Evolutionary conservation across 2,888 invertebrate species (phyloP).

Genomic region (Lamellibrachia columna): DNA sequence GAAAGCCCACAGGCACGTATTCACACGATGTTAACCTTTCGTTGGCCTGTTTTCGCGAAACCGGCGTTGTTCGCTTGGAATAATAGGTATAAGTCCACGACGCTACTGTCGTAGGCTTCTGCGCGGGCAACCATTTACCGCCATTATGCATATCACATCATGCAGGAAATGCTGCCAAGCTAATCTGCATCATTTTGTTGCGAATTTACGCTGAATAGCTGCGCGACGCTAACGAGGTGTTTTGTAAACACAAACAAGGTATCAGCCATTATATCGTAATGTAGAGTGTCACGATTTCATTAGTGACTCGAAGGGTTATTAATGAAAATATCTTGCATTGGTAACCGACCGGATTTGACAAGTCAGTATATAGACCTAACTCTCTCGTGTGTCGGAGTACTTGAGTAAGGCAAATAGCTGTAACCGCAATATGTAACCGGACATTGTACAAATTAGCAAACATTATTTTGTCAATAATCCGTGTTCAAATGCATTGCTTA

Average conservation of each 20-base stretch:
- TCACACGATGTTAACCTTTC: not conserved
- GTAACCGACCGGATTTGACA: not conserved
- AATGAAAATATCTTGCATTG: not conserved
- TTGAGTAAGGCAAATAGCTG: too few relatives aligned
- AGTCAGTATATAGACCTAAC: not conserved
- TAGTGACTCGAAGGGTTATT: not conserved
- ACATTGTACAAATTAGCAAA: not conserved
- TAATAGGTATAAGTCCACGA: not conserved
- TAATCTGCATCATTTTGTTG: not conserved
- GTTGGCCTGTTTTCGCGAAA: not conserved
- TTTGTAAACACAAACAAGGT: not conserved
- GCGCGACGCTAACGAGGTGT: not conserved
- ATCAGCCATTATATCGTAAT: not conserved
- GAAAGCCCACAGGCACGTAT: not conserved
- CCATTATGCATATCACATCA: not conserved
- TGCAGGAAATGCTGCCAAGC: not conserved
- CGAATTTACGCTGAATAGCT: not conserved
- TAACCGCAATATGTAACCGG: too few relatives aligned
- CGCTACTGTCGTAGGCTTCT: not conserved
- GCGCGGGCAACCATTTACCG: not conserved
- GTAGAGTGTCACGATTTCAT: not conserved
- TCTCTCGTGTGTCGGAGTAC: not conserved
- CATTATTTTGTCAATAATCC: too few relatives aligned
- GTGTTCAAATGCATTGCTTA: too few relatives aligned
- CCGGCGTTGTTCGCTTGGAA: not conserved